Conservation (phyloP, 2,888 invertebrate genomes). For the Scelioninae gen. 2 region DNA sequence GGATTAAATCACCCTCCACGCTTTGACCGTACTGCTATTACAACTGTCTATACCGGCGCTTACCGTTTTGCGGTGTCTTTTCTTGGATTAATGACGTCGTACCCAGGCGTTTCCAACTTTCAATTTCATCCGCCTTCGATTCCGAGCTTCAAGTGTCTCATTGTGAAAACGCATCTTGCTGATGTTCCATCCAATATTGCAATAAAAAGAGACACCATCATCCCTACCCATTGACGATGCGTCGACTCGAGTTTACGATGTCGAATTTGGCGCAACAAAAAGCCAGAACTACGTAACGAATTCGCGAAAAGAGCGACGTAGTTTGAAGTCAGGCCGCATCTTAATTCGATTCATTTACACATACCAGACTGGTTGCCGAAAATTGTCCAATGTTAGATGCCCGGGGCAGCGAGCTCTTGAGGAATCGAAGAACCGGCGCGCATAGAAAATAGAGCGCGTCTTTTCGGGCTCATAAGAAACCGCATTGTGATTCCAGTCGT, state of each 20-base stretch:
- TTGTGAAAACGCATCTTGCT: not conserved
- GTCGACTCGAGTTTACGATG: too few species aligned
- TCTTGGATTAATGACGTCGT: constrained; percentile 67
- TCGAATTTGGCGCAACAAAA: too few species aligned
- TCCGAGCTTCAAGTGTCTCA: not conserved
- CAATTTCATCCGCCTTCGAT: constrained; percentile 1
- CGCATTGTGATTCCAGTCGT: constrained; percentile 75
- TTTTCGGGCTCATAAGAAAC: constrained; percentile 69
- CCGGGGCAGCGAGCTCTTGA: constrained; percentile 57
- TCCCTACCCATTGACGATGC: too few species aligned
- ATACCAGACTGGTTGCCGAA: constrained; percentile 40
- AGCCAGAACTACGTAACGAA: constrained; percentile 5
- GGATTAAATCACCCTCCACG: constrained; percentile 58
- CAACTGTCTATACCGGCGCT: constrained; percentile 61
- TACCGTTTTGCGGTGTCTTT: constrained; percentile 62
- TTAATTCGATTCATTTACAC: constrained; percentile 60
- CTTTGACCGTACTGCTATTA: constrained; percentile 65
- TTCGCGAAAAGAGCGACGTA: constrained; percentile 21
- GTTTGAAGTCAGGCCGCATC: constrained; percentile 47
- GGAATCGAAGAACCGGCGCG: constrained; percentile 65
- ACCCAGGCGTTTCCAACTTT: constrained; percentile 11
- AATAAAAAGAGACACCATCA: too few species aligned
- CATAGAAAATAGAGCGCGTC: constrained; percentile 66
- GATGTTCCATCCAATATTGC: not conserved
- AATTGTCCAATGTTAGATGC: constrained; percentile 59